Evolutionary conservation across 2,113 vertebrate genomes (phyloP).

Genomic region (Erythrocercus mccallii): DNA sequence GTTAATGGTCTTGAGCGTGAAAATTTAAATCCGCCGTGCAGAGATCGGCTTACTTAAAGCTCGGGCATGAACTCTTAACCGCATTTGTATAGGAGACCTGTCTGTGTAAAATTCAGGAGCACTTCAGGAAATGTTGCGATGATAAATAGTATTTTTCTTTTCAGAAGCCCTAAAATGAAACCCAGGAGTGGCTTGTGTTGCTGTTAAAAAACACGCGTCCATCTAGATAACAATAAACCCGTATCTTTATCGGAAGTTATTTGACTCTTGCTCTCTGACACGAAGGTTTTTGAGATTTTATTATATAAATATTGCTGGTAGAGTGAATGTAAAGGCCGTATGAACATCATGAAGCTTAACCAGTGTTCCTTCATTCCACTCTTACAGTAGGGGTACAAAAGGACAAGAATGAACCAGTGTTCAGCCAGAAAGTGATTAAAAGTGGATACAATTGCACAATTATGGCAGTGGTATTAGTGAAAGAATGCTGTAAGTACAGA

Average conservation of each 20-base stretch:
- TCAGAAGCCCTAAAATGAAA: background rate
- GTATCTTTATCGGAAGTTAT: fast-evolving
- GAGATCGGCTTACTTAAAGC: background rate
- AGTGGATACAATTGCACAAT: background rate
- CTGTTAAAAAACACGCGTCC: background rate
- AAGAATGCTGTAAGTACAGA: background rate
- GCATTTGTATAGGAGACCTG: background rate
- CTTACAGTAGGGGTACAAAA: background rate
- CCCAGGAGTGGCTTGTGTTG: background rate
- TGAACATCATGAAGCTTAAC: background rate
- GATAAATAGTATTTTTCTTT: background rate
- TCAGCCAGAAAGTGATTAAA: background rate
- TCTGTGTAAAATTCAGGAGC: background rate
- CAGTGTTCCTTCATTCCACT: background rate
- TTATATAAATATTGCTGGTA: background rate
- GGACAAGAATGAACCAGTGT: background rate
- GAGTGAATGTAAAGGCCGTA: background rate
- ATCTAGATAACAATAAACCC: background rate
- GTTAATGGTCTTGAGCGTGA: background rate
- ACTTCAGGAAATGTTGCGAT: background rate
- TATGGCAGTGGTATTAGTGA: background rate
- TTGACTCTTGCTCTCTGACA: background rate
- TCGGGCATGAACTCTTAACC: background rate
- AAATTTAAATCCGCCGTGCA: background rate
- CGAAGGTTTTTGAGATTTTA: background rate